Percentiles rank a stretch among this genome's conserved stretches.
These are phyloP conservation scores for Poicephalus meyeri DNA, from an alignment of 2,113 vertebrate genomes.

Conservation along the genomic window DNA sequence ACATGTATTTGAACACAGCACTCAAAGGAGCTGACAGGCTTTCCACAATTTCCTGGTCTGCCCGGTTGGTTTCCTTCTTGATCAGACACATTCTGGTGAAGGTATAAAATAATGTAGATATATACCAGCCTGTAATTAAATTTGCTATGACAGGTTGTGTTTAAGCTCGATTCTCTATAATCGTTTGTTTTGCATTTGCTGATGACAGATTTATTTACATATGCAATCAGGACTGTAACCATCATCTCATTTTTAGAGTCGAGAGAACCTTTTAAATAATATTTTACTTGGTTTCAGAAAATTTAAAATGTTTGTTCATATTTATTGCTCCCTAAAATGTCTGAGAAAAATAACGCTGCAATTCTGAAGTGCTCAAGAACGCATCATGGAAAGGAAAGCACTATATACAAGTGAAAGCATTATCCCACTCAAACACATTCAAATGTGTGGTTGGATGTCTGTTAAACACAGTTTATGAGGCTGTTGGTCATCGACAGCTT, in stretches of 20 bases:
- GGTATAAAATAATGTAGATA: slow-evolving; percentile 14
- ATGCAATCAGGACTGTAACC: slow-evolving; percentile 22
- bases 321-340: neutral
- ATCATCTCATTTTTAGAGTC: neutral
- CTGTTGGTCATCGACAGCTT: neutral
- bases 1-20: neutral
- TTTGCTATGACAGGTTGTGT: slow-evolving; percentile 29
- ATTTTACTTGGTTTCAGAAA: slow-evolving; percentile 7
- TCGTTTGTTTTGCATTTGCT: slow-evolving; percentile 34
- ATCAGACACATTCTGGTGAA: neutral
- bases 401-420: neutral
- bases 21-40: neutral
- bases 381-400: neutral
- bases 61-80: neutral
- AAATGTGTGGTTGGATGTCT: neutral
- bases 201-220: slow-evolving; percentile 51
- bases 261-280: neutral
- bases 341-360: neutral
- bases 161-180: slow-evolving; percentile 15
- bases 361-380: neutral
- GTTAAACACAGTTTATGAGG: neutral
- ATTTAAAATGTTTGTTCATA: neutral
- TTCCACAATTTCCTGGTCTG: neutral
- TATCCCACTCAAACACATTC: neutral
- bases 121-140: neutral